A percentile compares a stretch with the other conserved stretches of the same genome.
These are phyloP conservation scores for Chrysomela aeneicollis DNA, from an alignment of 2,888 invertebrate genomes.

Conservation along the genomic window DNA sequence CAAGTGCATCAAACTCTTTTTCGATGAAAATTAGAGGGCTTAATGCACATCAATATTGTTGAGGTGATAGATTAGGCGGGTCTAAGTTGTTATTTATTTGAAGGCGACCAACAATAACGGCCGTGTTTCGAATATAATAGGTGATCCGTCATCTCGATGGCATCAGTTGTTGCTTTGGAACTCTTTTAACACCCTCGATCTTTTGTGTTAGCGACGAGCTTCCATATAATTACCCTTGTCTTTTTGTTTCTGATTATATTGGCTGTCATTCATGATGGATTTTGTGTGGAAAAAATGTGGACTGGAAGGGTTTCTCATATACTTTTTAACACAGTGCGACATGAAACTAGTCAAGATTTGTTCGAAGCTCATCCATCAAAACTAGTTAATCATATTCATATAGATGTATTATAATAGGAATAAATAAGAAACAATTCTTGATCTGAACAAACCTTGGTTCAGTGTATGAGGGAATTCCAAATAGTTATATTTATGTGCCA, in stretches of 20 bases:
- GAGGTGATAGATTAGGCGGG: constrained; percentile 56
- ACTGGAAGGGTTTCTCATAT: neutral
- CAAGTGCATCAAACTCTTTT: neutral
- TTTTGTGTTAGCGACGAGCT: constrained; percentile 18
- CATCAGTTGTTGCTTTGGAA: constrained; percentile 50
- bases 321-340: neutral
- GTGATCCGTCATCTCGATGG: constrained; percentile 58
- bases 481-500: no score
- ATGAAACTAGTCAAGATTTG: no score
- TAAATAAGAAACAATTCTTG: no score
- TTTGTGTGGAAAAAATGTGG: neutral
- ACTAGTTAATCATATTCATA: no score
- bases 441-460: no score
- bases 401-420: no score
- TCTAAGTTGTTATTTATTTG: constrained; percentile 44
- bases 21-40: neutral
- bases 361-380: no score
- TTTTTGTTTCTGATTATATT: neutral
- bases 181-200: constrained; percentile 31
- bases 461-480: no score
- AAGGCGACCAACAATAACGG: constrained; percentile 49
- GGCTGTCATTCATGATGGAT: constrained; percentile 2
- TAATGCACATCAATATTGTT: constrained; percentile 48
- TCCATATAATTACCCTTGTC: constrained; percentile 10
- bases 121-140: constrained; percentile 52